Base-by-base conservation (phyloP, 30 jellyfish, hydroid and myxozoan genomes). In the Pelagia noctiluca region DNA sequence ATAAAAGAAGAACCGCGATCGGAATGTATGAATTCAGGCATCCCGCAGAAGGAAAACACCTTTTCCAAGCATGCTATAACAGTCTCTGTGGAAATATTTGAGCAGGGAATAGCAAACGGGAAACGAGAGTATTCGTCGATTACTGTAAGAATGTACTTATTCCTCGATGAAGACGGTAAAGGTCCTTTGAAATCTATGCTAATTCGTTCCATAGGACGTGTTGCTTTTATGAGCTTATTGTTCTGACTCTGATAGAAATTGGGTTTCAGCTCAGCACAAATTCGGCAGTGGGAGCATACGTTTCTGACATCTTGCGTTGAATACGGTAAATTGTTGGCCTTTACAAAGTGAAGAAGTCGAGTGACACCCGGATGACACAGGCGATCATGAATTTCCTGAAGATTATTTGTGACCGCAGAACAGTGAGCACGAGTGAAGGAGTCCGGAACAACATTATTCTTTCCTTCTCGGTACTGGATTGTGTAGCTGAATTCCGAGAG, bases 51-150 rank as follows among this genome's bases (percentile, higher is more conserved):
- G 34, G 85, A 63, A 65, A 80, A 80, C 25, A 80, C 37, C 63
- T 10, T 34, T 35, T 66, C 62, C 48, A 80, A 70, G 80, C 93
- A 67, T 70, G 28, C 50, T 21, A 68, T 82, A 52, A 82, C 93
- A 34, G 93, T 69, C 36, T 31, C 86, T 3, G 78, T 30, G 22
- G 75, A 25, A 30, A 71, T 57, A 35, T 82, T 50, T 12, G 74
- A 28, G 84, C 91, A 47, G 49, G 83, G 91, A 66, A 80, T 35
- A 35, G 71, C 84, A 50, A 89, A 83, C 19, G 96, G 97, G 71
- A 79, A 71, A 19, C 88, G 71, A 37, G 80, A 70, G 85, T 82
- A 89, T 63, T 89, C 97, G 61, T 88, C 96, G 52, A 88, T 53
- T 32, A 88, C 85, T 22, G 91, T 81, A 22, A 88, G 79, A 30